These are phyloP conservation scores for Chaetodon auriga DNA, from an alignment of 2,113 vertebrate genomes.

Conservation along the genomic window DNA sequence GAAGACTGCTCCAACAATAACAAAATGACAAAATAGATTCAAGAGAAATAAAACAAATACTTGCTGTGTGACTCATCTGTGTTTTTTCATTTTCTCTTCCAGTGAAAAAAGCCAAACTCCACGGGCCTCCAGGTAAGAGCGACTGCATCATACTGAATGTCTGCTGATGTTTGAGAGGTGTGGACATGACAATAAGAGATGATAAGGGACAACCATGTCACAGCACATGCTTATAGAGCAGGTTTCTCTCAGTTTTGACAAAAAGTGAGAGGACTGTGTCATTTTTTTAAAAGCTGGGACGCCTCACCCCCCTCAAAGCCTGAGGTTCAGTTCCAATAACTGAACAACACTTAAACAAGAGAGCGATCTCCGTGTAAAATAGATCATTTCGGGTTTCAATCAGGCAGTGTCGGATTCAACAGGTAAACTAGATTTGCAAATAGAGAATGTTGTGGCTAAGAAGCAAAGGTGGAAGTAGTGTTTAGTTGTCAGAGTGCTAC, in stretches of 20 bases:
- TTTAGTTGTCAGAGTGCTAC: not conserved
- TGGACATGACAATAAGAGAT: not conserved
- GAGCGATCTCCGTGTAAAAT: too few species aligned
- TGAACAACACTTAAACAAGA: too few species aligned
- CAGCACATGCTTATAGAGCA: too few species aligned
- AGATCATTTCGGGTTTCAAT: too few species aligned
- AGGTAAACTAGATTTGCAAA: not conserved
- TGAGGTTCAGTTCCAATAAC: not conserved
- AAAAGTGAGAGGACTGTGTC: too few species aligned
- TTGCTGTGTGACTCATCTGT: constrained; percentile 10
- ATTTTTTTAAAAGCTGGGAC: not conserved
- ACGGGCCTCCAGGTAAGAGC: constrained; percentile 85
- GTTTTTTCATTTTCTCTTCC: constrained; percentile 65
- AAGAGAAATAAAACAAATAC: not conserved
- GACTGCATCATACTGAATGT: not conserved
- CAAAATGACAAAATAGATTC: not conserved
- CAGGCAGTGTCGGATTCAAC: not conserved
- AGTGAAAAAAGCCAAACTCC: constrained; percentile 87
- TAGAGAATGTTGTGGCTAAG: not conserved
- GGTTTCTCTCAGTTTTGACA: too few species aligned
- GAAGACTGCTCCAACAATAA: not conserved
- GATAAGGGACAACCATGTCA: not conserved
- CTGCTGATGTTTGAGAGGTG: not conserved
- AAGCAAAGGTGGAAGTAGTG: not conserved
- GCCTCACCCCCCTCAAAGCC: not conserved